These are phyloP conservation scores for Moxostoma hubbsi DNA, from an alignment of 2,797 vertebrate genomes.

Conservation along the genomic window DNA sequence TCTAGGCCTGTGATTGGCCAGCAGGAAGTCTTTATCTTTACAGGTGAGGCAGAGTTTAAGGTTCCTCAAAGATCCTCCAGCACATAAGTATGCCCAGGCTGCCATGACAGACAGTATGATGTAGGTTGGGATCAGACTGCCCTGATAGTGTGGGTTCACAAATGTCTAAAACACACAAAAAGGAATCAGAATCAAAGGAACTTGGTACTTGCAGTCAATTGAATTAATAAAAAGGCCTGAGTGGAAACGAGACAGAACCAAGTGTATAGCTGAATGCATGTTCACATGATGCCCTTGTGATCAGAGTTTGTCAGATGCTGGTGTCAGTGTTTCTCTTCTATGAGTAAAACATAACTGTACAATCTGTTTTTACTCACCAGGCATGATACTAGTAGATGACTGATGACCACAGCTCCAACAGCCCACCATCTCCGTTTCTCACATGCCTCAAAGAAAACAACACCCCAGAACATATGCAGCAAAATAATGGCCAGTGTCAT, in stretches of 20 bases:
- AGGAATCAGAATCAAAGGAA: not conserved
- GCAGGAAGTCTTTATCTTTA: constrained; percentile 84
- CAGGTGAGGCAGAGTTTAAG: constrained; percentile 83
- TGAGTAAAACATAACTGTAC: not conserved
- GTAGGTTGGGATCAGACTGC: constrained; percentile 78
- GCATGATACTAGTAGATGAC: constrained; percentile 77
- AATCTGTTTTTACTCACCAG: constrained; percentile 68
- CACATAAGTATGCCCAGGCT: constrained; percentile 79
- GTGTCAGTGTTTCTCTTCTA: not conserved
- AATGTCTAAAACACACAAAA: constrained; percentile 73
- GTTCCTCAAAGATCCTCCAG: constrained; percentile 81
- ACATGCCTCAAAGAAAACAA: constrained; percentile 86
- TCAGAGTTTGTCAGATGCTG: not conserved
- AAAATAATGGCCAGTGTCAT: constrained; percentile 88
- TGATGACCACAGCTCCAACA: constrained; percentile 72
- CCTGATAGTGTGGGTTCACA: constrained; percentile 77
- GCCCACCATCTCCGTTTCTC: constrained; percentile 81
- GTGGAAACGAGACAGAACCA: no score
- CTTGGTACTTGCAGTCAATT: not conserved
- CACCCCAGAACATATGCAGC: constrained; percentile 86
- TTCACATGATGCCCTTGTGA: constrained; percentile 18
- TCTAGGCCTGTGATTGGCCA: constrained; percentile 82
- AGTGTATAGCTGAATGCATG: not conserved
- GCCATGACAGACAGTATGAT: constrained; percentile 78
- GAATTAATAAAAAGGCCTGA: not conserved